phyloP scores from a whole-genome alignment of 2,113 vertebrate genomes.

The Callipepla californica region DNA sequence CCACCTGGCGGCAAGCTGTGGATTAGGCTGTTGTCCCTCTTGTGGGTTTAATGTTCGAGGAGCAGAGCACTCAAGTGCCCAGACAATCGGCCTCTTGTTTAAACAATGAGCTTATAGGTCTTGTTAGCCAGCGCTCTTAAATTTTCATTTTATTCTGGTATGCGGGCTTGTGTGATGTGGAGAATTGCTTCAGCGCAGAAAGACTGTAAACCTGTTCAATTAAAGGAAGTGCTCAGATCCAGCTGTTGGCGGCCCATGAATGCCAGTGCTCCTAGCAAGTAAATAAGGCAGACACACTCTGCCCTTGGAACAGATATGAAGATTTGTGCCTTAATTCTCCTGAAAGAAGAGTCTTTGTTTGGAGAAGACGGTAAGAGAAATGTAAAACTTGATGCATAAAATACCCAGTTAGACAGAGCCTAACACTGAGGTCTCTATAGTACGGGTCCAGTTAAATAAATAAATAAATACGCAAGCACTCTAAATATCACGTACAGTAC shows the following conservation, averaged over 20 bases:
- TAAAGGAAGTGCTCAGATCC: slow-evolving; percentile 75
- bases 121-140: slow-evolving; percentile 74
- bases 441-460: background rate
- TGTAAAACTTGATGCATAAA: slow-evolving; percentile 35
- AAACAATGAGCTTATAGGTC: slow-evolving; percentile 71
- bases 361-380: slow-evolving; percentile 1
- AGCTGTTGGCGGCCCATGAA: slow-evolving; percentile 72
- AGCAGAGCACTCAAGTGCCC: slow-evolving; percentile 63
- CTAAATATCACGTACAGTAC: background rate
- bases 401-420: background rate
- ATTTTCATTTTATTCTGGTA: slow-evolving; percentile 70
- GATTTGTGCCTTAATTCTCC: background rate
- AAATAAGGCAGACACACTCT: slow-evolving; percentile 32
- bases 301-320: slow-evolving; percentile 40
- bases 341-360: slow-evolving; percentile 60
- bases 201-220: slow-evolving; percentile 75
- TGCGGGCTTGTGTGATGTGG: slow-evolving; percentile 70
- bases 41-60: slow-evolving; percentile 75
- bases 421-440: slow-evolving; percentile 15
- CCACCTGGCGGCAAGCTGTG: slow-evolving; percentile 82
- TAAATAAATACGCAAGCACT: background rate
- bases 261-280: slow-evolving; percentile 52
- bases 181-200: slow-evolving; percentile 65
- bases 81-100: slow-evolving; percentile 80
- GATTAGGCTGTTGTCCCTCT: slow-evolving; percentile 67